phyloP scores from a whole-genome alignment of 1,140 invertebrate genomes.

The Trichonephila clavata region DNA sequence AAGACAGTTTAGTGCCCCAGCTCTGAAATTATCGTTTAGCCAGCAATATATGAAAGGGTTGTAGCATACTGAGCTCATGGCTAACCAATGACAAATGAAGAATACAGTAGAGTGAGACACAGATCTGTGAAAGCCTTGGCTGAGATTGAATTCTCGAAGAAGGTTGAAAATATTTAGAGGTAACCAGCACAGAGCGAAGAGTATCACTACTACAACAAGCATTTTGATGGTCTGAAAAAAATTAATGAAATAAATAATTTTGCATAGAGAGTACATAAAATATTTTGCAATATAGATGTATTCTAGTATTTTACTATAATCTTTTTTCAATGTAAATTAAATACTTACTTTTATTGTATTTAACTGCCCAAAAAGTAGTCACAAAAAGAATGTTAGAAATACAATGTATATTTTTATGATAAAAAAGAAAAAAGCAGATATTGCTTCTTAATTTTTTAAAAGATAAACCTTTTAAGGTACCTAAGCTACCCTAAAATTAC shows the following conservation, averaged over 20 bases:
- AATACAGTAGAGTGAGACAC: constrained; percentile 82
- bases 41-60: constrained; percentile 84
- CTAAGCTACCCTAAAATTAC: too few relatives aligned
- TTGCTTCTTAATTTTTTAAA: too few relatives aligned
- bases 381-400: too few relatives aligned
- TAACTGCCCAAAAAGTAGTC: too few relatives aligned
- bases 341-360: too few relatives aligned
- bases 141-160: constrained; percentile 79
- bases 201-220: constrained; percentile 82
- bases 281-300: too few relatives aligned
- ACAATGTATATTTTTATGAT: too few relatives aligned
- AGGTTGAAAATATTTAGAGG: constrained; percentile 80
- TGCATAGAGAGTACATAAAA: too few relatives aligned
- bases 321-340: too few relatives aligned
- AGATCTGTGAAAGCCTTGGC: constrained; percentile 71
- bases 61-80: constrained; percentile 87
- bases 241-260: background rate
- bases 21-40: constrained; percentile 79
- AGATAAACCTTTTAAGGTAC: too few relatives aligned
- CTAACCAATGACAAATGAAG: constrained; percentile 83
- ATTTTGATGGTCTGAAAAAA: constrained; percentile 82
- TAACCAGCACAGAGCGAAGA: constrained; percentile 82
- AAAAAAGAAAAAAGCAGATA: too few relatives aligned
- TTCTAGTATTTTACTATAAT: too few relatives aligned
- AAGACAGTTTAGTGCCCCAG: constrained; percentile 88